These are phyloP conservation scores for Pedionomus torquatus DNA, from an alignment of 2,113 vertebrate genomes.

Conservation along the genomic window DNA sequence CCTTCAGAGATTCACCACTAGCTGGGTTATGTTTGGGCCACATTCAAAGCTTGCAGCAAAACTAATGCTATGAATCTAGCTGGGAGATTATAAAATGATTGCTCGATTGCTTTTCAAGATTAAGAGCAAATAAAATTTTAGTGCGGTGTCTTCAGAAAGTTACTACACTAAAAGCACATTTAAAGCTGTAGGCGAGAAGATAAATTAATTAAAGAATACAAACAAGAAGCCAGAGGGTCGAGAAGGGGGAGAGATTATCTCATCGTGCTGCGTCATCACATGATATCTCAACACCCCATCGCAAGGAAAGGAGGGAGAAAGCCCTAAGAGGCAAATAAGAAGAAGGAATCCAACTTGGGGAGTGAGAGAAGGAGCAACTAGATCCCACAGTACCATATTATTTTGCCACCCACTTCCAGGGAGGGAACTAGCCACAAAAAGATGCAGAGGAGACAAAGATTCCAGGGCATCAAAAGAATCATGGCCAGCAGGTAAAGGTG, in stretches of 20 bases:
- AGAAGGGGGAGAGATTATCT: not conserved
- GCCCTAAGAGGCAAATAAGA: not conserved
- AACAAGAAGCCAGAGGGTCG: not conserved
- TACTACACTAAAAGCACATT: not conserved
- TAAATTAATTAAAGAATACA: constrained; percentile 31
- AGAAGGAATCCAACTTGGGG: not conserved
- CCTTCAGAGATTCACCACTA: not conserved
- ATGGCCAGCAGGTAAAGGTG: accelerated
- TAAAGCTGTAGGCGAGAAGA: not conserved
- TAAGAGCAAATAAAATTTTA: not conserved
- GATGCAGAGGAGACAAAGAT: not conserved
- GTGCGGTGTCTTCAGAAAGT: not conserved
- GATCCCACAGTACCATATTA: not conserved
- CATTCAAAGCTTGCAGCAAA: not conserved
- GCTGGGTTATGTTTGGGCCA: not conserved
- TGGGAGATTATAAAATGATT: not conserved
- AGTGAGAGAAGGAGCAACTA: not conserved
- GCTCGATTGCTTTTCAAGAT: constrained; percentile 10
- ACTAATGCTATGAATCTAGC: not conserved
- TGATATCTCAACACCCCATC: constrained; percentile 7
- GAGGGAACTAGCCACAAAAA: not conserved
- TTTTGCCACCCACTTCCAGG: accelerated
- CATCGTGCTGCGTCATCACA: not conserved
- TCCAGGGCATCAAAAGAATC: not conserved
- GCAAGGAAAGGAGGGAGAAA: not conserved